A percentile compares a stretch with the other conserved stretches of the same genome.
phyloP scores from a whole-genome alignment of 1,140 invertebrate genomes.

The Hycleus cichorii region DNA sequence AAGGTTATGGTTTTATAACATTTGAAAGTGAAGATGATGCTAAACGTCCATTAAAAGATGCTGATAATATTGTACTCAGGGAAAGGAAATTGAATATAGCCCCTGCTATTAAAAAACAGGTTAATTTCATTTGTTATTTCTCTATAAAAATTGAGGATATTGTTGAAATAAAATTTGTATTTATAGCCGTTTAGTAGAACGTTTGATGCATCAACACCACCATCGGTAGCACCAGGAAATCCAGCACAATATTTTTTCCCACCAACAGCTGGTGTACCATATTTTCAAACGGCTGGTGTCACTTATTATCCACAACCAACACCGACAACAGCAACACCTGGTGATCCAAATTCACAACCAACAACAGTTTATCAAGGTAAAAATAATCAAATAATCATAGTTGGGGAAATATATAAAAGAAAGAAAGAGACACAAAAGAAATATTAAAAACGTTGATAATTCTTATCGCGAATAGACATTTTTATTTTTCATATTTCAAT shows the following conservation, averaged over 20 bases:
- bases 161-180: neutral
- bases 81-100: slow-evolving; percentile 83
- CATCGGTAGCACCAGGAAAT: slow-evolving; percentile 26
- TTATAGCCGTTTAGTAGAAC: slow-evolving; percentile 32
- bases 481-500: too few relatives aligned
- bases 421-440: too few relatives aligned
- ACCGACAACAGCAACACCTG: slow-evolving; percentile 22
- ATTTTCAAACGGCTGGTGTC: slow-evolving; percentile 32
- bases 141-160: neutral
- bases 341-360: slow-evolving; percentile 30
- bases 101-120: slow-evolving; percentile 84
- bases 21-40: slow-evolving; percentile 90
- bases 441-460: too few relatives aligned
- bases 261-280: slow-evolving; percentile 29
- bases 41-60: slow-evolving; percentile 61
- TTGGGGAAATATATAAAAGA: too few relatives aligned
- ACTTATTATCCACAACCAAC: slow-evolving; percentile 32
- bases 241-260: slow-evolving; percentile 35
- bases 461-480: too few relatives aligned
- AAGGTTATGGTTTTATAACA: slow-evolving; percentile 93
- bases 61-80: slow-evolving; percentile 53
- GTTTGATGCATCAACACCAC: slow-evolving; percentile 30
- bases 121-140: slow-evolving; percentile 26
- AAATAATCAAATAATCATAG: too few relatives aligned
- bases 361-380: slow-evolving; percentile 37